Conservation (phyloP, 2,113 vertebrate genomes). For the Thalassarche chlororhynchos region DNA sequence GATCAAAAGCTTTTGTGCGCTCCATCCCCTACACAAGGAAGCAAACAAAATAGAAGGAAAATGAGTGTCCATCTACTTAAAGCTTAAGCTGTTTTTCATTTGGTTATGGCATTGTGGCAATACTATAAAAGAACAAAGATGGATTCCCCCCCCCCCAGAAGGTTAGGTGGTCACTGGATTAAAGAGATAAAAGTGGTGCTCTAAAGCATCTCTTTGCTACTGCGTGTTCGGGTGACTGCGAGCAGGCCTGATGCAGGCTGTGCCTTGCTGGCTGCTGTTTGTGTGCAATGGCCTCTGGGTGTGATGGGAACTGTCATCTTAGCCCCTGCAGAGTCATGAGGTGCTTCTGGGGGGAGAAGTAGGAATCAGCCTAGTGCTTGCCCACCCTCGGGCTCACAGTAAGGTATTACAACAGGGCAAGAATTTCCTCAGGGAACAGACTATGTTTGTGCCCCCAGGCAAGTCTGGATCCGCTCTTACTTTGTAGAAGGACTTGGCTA, state of each 20-base stretch:
- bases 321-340: rapidly evolving
- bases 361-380: neutral
- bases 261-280: neutral
- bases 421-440: neutral
- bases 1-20: neutral
- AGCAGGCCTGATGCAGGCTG: neutral
- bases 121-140: neutral
- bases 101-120: neutral
- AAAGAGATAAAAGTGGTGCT: neutral
- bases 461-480: neutral
- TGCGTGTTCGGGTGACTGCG: neutral
- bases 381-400: neutral
- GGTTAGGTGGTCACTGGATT: neutral
- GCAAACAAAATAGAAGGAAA: neutral
- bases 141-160: neutral
- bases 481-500: neutral
- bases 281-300: neutral
- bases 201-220: neutral
- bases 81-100: neutral
- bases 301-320: neutral
- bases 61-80: neutral
- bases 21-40: neutral
- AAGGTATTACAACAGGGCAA: neutral
- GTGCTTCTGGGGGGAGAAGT: neutral
- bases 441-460: neutral